phyloP scores from a whole-genome alignment of 1,140 invertebrate species.

The Centruroides vittatus region DNA sequence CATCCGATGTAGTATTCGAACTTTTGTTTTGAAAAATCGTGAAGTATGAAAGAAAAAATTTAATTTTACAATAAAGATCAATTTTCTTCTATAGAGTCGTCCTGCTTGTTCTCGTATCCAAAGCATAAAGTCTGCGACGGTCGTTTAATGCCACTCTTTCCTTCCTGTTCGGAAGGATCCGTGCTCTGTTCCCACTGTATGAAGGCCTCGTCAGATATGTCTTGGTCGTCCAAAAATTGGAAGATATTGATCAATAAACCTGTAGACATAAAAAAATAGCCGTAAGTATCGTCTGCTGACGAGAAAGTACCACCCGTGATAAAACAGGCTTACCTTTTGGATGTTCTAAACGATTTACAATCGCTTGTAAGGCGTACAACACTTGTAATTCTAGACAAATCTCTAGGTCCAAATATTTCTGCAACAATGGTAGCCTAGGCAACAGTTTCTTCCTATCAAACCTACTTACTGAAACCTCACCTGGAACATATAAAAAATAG shows the following conservation, averaged over 20 bases:
- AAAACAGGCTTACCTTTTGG: conserved; percentile 47
- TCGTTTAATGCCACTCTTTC: conserved; percentile 41
- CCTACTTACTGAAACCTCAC: too few relatives aligned
- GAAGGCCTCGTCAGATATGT: conserved; percentile 44
- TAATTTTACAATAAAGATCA: too few relatives aligned
- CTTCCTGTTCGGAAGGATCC: conserved; percentile 36
- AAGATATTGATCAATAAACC: conserved; percentile 39
- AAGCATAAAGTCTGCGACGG: conserved; percentile 45
- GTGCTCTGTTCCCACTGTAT: conserved; percentile 38
- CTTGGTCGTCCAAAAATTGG: conserved; percentile 38
- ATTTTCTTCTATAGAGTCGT: too few relatives aligned
- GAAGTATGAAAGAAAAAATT: too few relatives aligned
- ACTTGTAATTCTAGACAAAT: conserved; percentile 57
- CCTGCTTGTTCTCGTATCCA: conserved; percentile 39
- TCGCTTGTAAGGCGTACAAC: conserved; percentile 61
- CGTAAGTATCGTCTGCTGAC: too few relatives aligned
- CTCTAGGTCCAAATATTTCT: conserved; percentile 55
- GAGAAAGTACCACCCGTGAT: too few relatives aligned
- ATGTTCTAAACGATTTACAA: conserved; percentile 52
- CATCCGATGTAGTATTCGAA: too few relatives aligned
- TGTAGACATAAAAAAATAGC: conserved; percentile 18
- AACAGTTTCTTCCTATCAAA: too few relatives aligned
- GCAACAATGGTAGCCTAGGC: conserved; percentile 41
- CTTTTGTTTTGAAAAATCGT: too few relatives aligned
- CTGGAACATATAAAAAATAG: too few relatives aligned